phyloP scores from a whole-genome alignment of 1,140 invertebrate species.

The Hylaeus volcanicus region DNA sequence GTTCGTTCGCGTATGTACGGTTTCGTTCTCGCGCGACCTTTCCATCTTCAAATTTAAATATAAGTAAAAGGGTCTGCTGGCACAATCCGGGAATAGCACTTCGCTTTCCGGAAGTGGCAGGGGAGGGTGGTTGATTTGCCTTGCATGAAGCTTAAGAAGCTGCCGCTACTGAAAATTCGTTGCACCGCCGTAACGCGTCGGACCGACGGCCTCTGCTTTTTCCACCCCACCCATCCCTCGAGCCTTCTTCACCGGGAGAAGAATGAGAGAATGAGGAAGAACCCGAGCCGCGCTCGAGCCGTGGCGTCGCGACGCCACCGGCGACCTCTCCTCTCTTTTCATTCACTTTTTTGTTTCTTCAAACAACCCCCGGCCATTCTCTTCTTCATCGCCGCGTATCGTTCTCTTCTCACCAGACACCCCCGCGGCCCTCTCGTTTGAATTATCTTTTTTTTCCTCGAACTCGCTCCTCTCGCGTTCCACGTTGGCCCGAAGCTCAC shows the following conservation, averaged over 20 bases:
- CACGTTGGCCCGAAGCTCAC: slow-evolving; percentile 13
- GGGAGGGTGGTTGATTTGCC: slow-evolving; percentile 74
- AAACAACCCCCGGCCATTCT: slow-evolving; percentile 12
- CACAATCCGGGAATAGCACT: slow-evolving; percentile 71
- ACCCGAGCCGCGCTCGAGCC: slow-evolving; percentile 44
- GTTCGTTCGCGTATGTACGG: slow-evolving; percentile 9
- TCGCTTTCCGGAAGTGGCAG: slow-evolving; percentile 58
- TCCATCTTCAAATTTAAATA: slow-evolving; percentile 77
- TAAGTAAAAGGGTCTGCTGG: slow-evolving; percentile 75
- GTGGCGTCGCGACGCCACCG: slow-evolving; percentile 56
- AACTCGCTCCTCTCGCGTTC: not conserved
- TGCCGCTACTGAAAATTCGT: slow-evolving; percentile 63
- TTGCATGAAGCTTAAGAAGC: slow-evolving; percentile 77
- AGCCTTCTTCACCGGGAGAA: slow-evolving; percentile 23
- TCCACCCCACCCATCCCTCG: slow-evolving; percentile 41
- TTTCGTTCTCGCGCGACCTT: slow-evolving; percentile 38
- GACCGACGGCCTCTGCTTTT: slow-evolving; percentile 13
- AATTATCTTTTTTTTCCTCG: slow-evolving; percentile 30
- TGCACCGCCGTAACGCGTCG: slow-evolving; percentile 59
- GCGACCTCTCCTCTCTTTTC: slow-evolving; percentile 3
- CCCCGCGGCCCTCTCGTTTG: slow-evolving; percentile 13
- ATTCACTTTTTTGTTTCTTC: slow-evolving; percentile 46
- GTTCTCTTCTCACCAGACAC: slow-evolving; percentile 14
- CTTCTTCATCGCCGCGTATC: slow-evolving; percentile 14
- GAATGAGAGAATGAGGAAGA: slow-evolving; percentile 33